These are phyloP conservation scores for Meloidogyne exigua DNA, from an alignment of 1,140 invertebrate species.

Conservation along the genomic window DNA sequence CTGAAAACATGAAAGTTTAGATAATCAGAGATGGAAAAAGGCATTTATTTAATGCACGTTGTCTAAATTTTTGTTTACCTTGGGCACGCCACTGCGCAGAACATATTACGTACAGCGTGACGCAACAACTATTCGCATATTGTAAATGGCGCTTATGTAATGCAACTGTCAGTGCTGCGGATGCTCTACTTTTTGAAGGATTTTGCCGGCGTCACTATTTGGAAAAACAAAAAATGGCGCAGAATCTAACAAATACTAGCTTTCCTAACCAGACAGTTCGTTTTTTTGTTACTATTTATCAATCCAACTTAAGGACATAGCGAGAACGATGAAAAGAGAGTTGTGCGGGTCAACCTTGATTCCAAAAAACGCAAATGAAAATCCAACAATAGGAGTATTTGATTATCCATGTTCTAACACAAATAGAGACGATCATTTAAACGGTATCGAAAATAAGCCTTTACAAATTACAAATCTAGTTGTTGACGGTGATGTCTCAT, in stretches of 20 bases:
- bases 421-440: not conserved
- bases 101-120: slow-evolving; percentile 39
- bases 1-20: not conserved
- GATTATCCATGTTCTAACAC: not conserved
- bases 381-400: not conserved
- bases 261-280: not conserved
- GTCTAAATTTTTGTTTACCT: slow-evolving; percentile 40
- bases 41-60: slow-evolving; percentile 8
- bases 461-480: not conserved
- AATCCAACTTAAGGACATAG: not conserved
- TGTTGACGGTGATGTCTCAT: slow-evolving; percentile 33
- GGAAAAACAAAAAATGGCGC: slow-evolving; percentile 15
- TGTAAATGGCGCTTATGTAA: slow-evolving; percentile 34
- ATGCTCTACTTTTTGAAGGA: slow-evolving; percentile 39
- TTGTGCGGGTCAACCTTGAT: not conserved
- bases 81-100: slow-evolving; percentile 38
- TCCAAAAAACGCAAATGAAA: not conserved
- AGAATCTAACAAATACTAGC: not conserved
- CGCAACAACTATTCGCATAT: slow-evolving; percentile 42
- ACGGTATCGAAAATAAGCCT: not conserved
- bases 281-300: not conserved
- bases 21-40: slow-evolving; percentile 13
- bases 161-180: slow-evolving; percentile 23
- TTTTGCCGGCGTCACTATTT: slow-evolving; percentile 39
- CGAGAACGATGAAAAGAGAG: not conserved